A percentile compares a stretch with the other conserved stretches of the same genome.
Conservation (phyloP, 2,797 vertebrate genomes). For the Oceanodroma leucorhoa region DNA sequence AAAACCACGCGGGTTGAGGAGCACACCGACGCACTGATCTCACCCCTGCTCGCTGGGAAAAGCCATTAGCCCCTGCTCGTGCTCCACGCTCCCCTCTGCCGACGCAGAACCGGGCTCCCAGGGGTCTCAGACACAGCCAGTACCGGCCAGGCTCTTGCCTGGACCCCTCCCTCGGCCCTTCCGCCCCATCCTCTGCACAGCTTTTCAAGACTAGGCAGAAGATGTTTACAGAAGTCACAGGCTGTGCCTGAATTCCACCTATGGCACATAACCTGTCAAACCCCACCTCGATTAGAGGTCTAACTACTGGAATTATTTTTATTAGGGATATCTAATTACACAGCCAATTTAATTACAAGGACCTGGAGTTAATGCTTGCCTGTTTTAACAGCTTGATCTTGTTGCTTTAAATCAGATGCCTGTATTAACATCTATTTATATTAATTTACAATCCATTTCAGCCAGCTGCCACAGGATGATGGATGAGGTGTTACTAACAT, state of each 20-base stretch:
- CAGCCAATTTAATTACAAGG: background rate
- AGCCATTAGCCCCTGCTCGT: rapidly evolving
- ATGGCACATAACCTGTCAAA: background rate
- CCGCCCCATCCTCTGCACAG: rapidly evolving
- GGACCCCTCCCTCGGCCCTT: rapidly evolving
- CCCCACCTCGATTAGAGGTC: background rate
- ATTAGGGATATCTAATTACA: background rate
- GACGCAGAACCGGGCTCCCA: rapidly evolving
- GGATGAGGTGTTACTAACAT: background rate
- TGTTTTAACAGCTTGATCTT: background rate
- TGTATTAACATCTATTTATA: background rate
- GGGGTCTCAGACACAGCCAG: background rate
- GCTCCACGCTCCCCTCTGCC: rapidly evolving
- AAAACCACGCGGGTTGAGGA: rapidly evolving
- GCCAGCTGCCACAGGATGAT: background rate
- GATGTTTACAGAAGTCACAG: background rate
- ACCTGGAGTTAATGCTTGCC: background rate
- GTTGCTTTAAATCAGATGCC: background rate
- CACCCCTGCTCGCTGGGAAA: too few relatives aligned
- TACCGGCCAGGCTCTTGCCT: background rate
- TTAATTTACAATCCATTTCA: background rate
- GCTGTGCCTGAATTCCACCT: background rate
- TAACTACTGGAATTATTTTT: background rate
- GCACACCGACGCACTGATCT: rapidly evolving
- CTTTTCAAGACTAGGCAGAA: background rate